phyloP scores from a whole-genome alignment of 2,113 vertebrate genomes.

The Tonatia bakeri region DNA sequence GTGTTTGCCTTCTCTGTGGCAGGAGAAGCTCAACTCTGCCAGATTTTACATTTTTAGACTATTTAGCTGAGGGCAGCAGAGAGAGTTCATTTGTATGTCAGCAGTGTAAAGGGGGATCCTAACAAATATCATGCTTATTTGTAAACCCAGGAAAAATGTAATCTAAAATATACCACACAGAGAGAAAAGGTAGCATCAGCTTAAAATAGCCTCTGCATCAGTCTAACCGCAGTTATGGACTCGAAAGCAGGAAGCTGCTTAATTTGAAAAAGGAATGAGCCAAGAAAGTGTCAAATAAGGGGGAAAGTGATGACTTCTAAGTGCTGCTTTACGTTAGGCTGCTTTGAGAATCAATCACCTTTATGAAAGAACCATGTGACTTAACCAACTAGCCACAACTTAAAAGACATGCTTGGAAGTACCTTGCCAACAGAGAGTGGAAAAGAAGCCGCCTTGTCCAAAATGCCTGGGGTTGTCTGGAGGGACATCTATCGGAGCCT shows the following conservation, averaged over 20 bases:
- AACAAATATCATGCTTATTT: background rate
- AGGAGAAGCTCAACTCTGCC: background rate
- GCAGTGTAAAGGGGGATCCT: background rate
- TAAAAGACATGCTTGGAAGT: background rate
- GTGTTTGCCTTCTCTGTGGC: background rate
- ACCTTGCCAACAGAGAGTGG: slow-evolving; percentile 88
- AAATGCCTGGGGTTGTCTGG: slow-evolving; percentile 82
- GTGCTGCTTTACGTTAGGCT: background rate
- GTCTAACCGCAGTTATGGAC: background rate
- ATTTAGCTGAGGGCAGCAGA: background rate
- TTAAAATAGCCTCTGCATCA: background rate
- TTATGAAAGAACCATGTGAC: background rate
- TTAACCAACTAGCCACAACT: background rate
- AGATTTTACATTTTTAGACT: background rate
- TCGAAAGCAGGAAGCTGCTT: background rate
- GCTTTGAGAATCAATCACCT: background rate
- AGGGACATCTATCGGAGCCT: slow-evolving; percentile 75
- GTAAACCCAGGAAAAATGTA: background rate
- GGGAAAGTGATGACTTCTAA: background rate
- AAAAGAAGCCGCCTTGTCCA: slow-evolving; percentile 85
- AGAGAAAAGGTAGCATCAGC: background rate
- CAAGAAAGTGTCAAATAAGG: background rate
- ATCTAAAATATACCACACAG: background rate
- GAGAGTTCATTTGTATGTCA: background rate
- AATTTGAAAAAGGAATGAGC: background rate